These are phyloP conservation scores for Ostrea edulis DNA, from an alignment of 1,140 invertebrate genomes.

Conservation along the genomic window DNA sequence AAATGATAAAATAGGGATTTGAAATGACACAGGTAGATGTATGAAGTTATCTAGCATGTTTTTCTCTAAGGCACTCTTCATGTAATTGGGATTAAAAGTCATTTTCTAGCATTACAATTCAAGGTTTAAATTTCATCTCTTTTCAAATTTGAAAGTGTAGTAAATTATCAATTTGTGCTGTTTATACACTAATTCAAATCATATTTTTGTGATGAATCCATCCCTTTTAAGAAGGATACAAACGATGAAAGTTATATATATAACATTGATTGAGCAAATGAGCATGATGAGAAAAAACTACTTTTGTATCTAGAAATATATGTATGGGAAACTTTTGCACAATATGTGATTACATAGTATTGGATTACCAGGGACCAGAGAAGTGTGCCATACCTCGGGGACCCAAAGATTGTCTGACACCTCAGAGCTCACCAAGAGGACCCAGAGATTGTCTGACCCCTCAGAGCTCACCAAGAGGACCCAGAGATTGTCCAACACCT, in stretches of 20 bases:
- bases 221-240: too few species aligned
- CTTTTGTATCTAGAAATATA: too few species aligned
- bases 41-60: constrained; percentile 3
- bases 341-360: not conserved
- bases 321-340: too few species aligned
- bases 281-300: too few species aligned
- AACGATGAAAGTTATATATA: too few species aligned
- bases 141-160: too few species aligned
- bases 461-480: not conserved
- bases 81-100: not conserved
- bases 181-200: too few species aligned
- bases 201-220: too few species aligned
- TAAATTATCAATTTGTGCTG: too few species aligned
- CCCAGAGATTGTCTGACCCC: not conserved
- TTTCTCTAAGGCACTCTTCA: not conserved
- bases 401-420: not conserved
- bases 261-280: too few species aligned
- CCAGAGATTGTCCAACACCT: not conserved
- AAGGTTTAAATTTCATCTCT: not conserved
- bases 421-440: not conserved
- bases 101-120: not conserved
- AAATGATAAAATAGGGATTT: constrained; percentile 6
- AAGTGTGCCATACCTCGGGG: not conserved
- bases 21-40: not conserved
- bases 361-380: constrained; percentile 26